phyloP scores from a whole-genome alignment of 2,888 invertebrate species.

The Nebria brevicollis region DNA sequence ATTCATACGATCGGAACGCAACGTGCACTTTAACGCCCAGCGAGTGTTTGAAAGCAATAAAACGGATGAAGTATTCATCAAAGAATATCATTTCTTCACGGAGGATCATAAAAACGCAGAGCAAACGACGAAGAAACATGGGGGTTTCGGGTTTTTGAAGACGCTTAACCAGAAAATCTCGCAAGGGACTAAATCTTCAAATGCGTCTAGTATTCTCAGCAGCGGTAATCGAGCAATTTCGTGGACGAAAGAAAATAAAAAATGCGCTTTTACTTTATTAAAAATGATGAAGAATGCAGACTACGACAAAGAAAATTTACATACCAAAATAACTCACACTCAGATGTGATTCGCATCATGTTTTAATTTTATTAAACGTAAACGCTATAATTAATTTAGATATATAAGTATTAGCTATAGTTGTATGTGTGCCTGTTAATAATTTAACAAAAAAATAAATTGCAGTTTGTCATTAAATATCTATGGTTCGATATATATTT shows the following conservation, averaged over 20 bases:
- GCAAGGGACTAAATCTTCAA: neutral
- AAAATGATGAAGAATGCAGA: conserved; percentile 51
- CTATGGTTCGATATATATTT: too few relatives aligned
- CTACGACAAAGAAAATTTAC: conserved; percentile 52
- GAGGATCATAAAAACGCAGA: too few relatives aligned
- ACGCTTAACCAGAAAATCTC: too few relatives aligned
- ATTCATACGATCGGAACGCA: conserved; percentile 59
- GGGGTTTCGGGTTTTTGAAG: too few relatives aligned
- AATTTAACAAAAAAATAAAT: neutral
- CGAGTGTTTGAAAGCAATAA: conserved; percentile 24
- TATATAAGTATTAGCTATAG: too few relatives aligned
- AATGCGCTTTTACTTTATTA: conserved; percentile 58
- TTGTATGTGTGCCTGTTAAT: neutral
- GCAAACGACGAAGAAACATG: too few relatives aligned
- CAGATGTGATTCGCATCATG: conserved; percentile 13
- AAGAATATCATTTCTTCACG: conserved; percentile 29
- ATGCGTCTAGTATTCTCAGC: neutral
- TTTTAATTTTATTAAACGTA: too few relatives aligned
- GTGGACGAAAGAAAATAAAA: conserved; percentile 60
- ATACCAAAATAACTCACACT: conserved; percentile 27
- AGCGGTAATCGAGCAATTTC: conserved; percentile 49
- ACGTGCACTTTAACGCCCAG: conserved; percentile 59
- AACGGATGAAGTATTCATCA: conserved; percentile 15
- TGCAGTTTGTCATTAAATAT: too few relatives aligned
- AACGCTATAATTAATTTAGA: too few relatives aligned